These are phyloP conservation scores for Leptopterna dolabrata DNA, from an alignment of 2,888 invertebrate species.

Conservation along the genomic window DNA sequence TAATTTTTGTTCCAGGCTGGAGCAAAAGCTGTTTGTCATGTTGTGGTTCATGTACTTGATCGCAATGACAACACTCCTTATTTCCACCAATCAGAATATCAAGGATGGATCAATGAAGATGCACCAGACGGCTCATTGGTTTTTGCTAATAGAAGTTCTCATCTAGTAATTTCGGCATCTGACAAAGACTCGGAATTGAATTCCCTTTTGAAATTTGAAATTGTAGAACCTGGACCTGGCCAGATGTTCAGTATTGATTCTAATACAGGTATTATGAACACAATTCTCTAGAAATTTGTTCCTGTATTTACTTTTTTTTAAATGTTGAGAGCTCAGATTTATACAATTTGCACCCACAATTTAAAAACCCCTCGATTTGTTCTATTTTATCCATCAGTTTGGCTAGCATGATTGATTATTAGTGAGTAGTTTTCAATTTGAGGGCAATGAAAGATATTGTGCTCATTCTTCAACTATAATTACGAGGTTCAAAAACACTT, in stretches of 20 bases:
- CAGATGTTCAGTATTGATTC: slow-evolving; percentile 87
- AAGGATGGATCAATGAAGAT: slow-evolving; percentile 82
- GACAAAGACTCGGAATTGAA: slow-evolving; percentile 91
- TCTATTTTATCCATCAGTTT: too few relatives aligned
- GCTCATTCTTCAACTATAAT: too few relatives aligned
- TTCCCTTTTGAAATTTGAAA: slow-evolving; percentile 85
- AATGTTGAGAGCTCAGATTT: too few relatives aligned
- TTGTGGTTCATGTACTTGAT: slow-evolving; percentile 88
- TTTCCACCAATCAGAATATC: slow-evolving; percentile 76
- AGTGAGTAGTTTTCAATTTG: too few relatives aligned
- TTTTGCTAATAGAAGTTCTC: slow-evolving; percentile 75
- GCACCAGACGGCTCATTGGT: slow-evolving; percentile 80
- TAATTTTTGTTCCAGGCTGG: slow-evolving; percentile 69
- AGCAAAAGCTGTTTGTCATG: slow-evolving; percentile 76
- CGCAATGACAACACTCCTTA: slow-evolving; percentile 86
- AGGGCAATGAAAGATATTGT: too few relatives aligned
- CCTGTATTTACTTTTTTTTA: too few relatives aligned
- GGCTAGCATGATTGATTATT: too few relatives aligned
- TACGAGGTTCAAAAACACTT: too few relatives aligned
- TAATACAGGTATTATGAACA: slow-evolving; percentile 74
- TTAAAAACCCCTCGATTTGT: too few relatives aligned
- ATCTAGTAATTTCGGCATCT: slow-evolving; percentile 84
- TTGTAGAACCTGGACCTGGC: slow-evolving; percentile 82
- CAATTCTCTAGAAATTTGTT: not conserved
- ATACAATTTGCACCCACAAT: too few relatives aligned